Base-by-base conservation (phyloP, 1,140 invertebrate species). In the Drosophila mayri region DNA sequence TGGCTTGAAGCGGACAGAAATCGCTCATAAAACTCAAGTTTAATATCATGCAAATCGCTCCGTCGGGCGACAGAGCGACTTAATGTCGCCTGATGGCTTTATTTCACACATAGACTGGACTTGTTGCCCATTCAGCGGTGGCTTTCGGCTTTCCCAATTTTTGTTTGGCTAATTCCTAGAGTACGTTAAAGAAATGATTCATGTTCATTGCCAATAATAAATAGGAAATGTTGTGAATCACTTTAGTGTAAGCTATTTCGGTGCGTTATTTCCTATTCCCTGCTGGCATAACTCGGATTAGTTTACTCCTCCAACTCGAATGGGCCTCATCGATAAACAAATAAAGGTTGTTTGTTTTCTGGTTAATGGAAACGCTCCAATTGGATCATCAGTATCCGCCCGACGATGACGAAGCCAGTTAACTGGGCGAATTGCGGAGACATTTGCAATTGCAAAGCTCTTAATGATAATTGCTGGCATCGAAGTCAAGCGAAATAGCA, bases 31-130 rank as follows among this genome's bases (percentile, higher is more conserved):
- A 88, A 79, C 28, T 73, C 52, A 60, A 79, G 77, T 85, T 87
- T 90, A 90, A 90, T 84, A 77, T 73, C 81, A 88, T 66, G 74
- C 81, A 90, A 88, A 88, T 81, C 70, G 68, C 68, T 55, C 40
- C 54, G 68, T 59, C 38, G 44, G 85, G 85, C 85, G 85, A 85
- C 85, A 81, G 52, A 70, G 46, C 72, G 85, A 72, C 82, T 90
- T 88, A 88, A 68, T 81, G 70, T 61, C 84, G 81, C 70, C 85
- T 90, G 74, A 90, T 88, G 66, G 85, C 81, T 88, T 88, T 84
- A 88, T 88, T 78, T 68, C 61, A 82, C 52, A 71, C 54, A 59
- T 65, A 50, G 41, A 14, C 64, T 32, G 47, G 57, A 59, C 35
- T 72, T 47, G 64, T 71, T 20, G 6, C 32, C 50, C 65, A 49